A percentile compares a stretch with the other conserved stretches of the same genome.
phyloP scores from a whole-genome alignment of 2,113 vertebrate species.

The Notechis scutatus region DNA sequence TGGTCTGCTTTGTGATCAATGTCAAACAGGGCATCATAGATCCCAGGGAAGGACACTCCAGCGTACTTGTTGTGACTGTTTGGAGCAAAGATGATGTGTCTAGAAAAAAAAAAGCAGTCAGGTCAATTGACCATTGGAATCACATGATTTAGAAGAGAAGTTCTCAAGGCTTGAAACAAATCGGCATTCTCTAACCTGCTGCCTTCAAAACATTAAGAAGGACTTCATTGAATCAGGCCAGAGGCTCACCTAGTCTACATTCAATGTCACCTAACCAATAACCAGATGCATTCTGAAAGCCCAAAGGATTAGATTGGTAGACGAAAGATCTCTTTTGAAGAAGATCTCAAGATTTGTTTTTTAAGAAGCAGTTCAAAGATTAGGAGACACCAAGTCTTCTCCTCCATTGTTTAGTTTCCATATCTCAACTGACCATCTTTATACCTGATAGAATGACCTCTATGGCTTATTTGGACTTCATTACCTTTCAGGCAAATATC shows the following conservation, averaged over 20 bases:
- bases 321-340: background rate
- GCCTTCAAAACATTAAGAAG: background rate
- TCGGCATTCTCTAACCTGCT: background rate
- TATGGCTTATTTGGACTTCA: background rate
- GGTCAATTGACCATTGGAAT: background rate
- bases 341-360: background rate
- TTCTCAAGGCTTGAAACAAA: background rate
- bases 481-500: background rate
- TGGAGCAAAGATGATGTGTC: constrained; percentile 92
- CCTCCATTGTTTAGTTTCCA: background rate
- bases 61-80: constrained; percentile 96
- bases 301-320: background rate
- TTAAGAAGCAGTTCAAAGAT: background rate
- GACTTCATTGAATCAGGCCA: background rate
- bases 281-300: background rate
- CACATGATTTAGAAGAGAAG: background rate
- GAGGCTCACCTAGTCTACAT: background rate
- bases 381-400: background rate
- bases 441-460: background rate
- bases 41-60: constrained; percentile 91
- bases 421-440: background rate
- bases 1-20: constrained; percentile 74
- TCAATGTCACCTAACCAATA: background rate
- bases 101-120: constrained; percentile 44
- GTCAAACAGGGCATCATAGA: constrained; percentile 88